These are phyloP conservation scores for Alethe diademata DNA, from an alignment of 2,113 vertebrate genomes.

Conservation along the genomic window DNA sequence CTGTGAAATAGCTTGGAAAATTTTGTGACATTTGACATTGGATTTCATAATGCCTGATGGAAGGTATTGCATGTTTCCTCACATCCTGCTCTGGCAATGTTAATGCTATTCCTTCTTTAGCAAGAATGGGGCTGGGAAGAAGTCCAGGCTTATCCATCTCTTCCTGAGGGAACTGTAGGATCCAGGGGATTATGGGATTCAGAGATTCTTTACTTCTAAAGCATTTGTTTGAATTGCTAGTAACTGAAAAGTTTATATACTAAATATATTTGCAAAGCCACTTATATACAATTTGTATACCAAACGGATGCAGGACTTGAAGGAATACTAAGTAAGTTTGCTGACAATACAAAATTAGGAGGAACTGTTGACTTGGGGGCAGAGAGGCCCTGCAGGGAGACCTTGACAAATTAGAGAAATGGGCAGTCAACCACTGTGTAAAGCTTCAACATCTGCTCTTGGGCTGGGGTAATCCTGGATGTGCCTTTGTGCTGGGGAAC, in stretches of 20 bases:
- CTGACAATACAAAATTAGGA: background rate
- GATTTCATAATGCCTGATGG: background rate
- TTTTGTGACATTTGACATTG: background rate
- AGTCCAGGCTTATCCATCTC: background rate
- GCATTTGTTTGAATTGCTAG: background rate
- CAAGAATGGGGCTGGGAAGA: background rate
- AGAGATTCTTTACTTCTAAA: background rate
- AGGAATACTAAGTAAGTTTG: background rate
- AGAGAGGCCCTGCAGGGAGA: background rate
- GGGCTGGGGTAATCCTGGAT: background rate
- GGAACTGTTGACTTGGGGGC: background rate
- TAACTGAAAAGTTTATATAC: background rate
- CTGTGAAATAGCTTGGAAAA: slow-evolving; percentile 5
- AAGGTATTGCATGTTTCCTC: background rate
- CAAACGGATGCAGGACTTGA: background rate
- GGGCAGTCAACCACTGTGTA: rapidly evolving
- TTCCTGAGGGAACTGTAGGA: background rate
- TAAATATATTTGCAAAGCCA: background rate
- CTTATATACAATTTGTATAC: background rate
- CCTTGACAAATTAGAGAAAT: background rate
- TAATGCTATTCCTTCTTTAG: background rate
- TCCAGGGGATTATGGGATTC: background rate
- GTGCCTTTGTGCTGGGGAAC: background rate
- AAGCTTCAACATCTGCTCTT: background rate
- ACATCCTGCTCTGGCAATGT: background rate